Evolutionary conservation across 2,113 vertebrate genomes (phyloP).

Genomic region (Synodontis membranacea): DNA sequence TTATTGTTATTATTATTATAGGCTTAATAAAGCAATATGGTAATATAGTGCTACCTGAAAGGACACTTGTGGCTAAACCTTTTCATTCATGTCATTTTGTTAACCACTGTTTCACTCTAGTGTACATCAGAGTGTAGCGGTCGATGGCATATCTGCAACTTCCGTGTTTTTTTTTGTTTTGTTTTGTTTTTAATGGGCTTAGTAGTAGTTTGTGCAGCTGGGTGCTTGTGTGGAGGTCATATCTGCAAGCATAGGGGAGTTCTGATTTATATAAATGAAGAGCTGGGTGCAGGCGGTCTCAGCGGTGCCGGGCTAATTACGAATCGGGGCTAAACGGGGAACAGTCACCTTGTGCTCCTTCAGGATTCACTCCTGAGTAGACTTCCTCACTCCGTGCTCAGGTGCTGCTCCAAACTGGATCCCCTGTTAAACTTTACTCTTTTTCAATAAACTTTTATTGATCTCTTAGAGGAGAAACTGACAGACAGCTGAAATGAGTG

Average conservation of each 20-base stretch:
- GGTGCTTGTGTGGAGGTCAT: slow-evolving; percentile 51
- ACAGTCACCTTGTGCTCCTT: slow-evolving; percentile 60
- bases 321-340: slow-evolving; percentile 56
- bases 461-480: slow-evolving; percentile 21
- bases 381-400: slow-evolving; percentile 26
- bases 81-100: not conserved
- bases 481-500: slow-evolving; percentile 30
- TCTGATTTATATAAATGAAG: slow-evolving; percentile 56
- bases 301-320: slow-evolving; percentile 54
- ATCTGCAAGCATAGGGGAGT: slow-evolving; percentile 40
- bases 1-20: no score
- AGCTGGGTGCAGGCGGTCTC: slow-evolving; percentile 49
- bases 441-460: slow-evolving; percentile 43
- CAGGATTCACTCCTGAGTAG: slow-evolving; percentile 40
- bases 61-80: slow-evolving; percentile 18
- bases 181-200: slow-evolving; percentile 6
- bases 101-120: not conserved
- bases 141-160: slow-evolving; percentile 3
- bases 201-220: slow-evolving; percentile 34
- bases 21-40: slow-evolving; percentile 8
- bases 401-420: slow-evolving; percentile 29
- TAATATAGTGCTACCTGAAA: not conserved
- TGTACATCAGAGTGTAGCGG: not conserved
- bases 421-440: slow-evolving; percentile 30
- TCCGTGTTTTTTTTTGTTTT: not conserved